Evolutionary conservation across 2,797 vertebrate genomes (phyloP), one percentile per base, ranked within the genome.

Genomic region (Dendrocincla tyrannina): DNA sequence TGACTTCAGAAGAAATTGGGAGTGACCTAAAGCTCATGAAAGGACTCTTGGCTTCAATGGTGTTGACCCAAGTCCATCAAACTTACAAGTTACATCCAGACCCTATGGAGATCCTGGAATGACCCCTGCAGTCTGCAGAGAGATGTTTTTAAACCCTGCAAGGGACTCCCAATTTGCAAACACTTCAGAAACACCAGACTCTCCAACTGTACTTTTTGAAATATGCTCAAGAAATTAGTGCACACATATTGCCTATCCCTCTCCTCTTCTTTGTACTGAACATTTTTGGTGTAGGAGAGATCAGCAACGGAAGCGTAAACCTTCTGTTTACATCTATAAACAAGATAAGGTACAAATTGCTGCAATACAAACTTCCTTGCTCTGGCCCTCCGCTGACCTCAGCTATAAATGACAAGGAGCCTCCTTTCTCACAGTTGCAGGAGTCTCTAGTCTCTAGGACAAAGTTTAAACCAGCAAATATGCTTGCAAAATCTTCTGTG

Each of bases 281-380:
- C 8, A 7, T 77, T 97, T 95, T 73, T 85, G 68, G 47, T 85
- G 88, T 44, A 73, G 85, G 28, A 74, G n/a, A 91, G 58, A 63
- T 78, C 78, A 89, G 47, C 52, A 94, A 82, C 35, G 46, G 96
- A 95, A 94, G 91, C 6, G 10, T 81, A 96, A 96, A 84, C 91
- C 76, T 95, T 96, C 86, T 97, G 94, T 93, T 97, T 97, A 96
- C 89, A 94, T 96, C 88, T 91, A 85, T 86, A 96, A 97, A 95
- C 91, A 95, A 95, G 95, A 96, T 96, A 95, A 96, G 96, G 95
- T 96, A 96, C 92, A 95, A 97, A 97, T 73, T 96, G 92, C 93
- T 96, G 91, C 93, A 96, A 90, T 93, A 81, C 91, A 96, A 94
- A 95, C 95, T 97, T 97, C 96, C 96, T 97, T 67, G 84, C 94